These are phyloP conservation scores for Bimastos eiseni DNA, from an alignment of 2,888 invertebrate genomes.

Conservation along the genomic window DNA sequence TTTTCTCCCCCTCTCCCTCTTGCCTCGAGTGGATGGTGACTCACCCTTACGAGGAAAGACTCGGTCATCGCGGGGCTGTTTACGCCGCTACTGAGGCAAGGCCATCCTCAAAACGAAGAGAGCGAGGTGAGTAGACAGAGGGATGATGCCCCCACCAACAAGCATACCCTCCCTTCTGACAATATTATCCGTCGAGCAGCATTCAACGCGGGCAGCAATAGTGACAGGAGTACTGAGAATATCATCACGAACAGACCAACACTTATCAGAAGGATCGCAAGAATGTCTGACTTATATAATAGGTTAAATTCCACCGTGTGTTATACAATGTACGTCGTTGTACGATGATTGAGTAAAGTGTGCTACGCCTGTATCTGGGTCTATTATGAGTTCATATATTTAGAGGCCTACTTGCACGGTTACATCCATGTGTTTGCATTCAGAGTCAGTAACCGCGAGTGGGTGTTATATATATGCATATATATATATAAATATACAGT, in stretches of 20 bases:
- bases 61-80: background rate
- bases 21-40: background rate
- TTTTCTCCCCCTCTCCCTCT: background rate
- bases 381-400: no score
- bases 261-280: background rate
- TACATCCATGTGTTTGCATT: no score
- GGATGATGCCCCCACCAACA: background rate
- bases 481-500: background rate
- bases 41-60: constrained; percentile 13
- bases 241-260: background rate
- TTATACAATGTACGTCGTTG: no score
- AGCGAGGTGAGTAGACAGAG: background rate
- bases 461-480: background rate
- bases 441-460: no score
- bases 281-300: background rate
- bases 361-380: no score
- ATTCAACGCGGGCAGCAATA: no score
- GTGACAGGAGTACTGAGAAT: background rate
- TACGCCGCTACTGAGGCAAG: background rate
- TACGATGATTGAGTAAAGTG: background rate
- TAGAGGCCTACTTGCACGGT: no score
- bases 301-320: background rate
- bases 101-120: background rate
- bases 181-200: background rate
- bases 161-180: background rate